Evolutionary conservation across 2,113 vertebrate species (phyloP), one percentile per base, ranked within the genome.

Genomic region (Calidris pugnax): DNA sequence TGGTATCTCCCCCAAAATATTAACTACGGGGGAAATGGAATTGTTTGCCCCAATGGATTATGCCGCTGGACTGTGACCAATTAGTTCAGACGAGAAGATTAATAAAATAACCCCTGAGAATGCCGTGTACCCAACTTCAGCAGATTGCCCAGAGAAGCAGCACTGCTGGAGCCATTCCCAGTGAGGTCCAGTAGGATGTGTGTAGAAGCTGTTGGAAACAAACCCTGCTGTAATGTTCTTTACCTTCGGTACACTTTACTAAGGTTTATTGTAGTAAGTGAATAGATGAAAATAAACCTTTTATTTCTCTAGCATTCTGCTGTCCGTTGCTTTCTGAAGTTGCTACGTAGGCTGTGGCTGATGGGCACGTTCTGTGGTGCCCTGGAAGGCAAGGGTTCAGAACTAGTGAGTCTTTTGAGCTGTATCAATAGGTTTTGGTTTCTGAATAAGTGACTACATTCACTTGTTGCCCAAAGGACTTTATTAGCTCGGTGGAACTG

Each of bases 241-340:
- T 28, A 93, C 77, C 30, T 85, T 93, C 76, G 82, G 68, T 55
- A 83, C 90, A 93, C 84, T 96, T 85, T 97, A 80, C 73, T 94
- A 60, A 85, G 89, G 73, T 86, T 91, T 81, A 91, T 95, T 95
- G 96, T 95, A 81, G 63, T 89, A 92, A 96, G 97, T 87, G 93
- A 92, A 86, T 50, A 91, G 90, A 96, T 92, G 76, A 96, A 96
- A 98, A 98, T 98, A 98, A 98, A 98, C 86, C 77, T 67, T 83
- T 87, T 98, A 97, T 98, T 98, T 98, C 97, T 97, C 87, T 98
- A 98, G 89, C 90, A 64, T 67, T 84, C 67, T 81, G 48, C 85
- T 75, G 77, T 71, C 18, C 18, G 59, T 80, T 67, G 28, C 5
- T 79, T 84, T 67, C 18, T 50, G 37, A 43, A 39, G 67, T 9